These are phyloP conservation scores for Zaprionus lachaisei DNA, from an alignment of 1,140 invertebrate species.

Conservation along the genomic window DNA sequence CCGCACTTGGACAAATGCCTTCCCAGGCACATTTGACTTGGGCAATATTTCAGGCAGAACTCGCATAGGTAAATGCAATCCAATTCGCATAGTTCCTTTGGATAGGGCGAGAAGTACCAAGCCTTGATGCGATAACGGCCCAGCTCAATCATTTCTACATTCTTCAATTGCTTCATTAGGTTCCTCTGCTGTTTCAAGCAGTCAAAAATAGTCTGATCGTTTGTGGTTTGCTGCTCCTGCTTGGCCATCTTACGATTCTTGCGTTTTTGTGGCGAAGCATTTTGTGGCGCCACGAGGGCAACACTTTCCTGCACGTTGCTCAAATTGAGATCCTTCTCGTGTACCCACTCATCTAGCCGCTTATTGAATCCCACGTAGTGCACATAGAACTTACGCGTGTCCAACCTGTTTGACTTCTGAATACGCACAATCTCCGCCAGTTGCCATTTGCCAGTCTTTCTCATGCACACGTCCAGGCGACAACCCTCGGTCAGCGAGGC, in stretches of 20 bases:
- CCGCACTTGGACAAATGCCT: conserved; percentile 91
- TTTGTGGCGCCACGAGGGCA: neutral
- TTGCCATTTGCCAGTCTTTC: conserved; percentile 95
- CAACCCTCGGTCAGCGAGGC: conserved; percentile 93
- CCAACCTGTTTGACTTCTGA: conserved; percentile 88
- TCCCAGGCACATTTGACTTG: conserved; percentile 94
- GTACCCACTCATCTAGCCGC: conserved; percentile 98
- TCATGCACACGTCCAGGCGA: conserved; percentile 95
- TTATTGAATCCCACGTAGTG: conserved; percentile 89
- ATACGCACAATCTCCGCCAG: conserved; percentile 97
- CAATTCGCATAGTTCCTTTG: conserved; percentile 97
- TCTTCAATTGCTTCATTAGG: conserved; percentile 94
- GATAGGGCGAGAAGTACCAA: conserved; percentile 99
- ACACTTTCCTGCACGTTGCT: conserved; percentile 86
- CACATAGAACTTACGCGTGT: conserved; percentile 85
- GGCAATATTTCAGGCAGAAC: conserved; percentile 98
- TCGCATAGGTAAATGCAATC: conserved; percentile 98
- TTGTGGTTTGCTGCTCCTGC: no score
- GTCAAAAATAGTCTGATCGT: no score
- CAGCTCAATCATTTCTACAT: conserved; percentile 98
- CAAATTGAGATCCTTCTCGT: conserved; percentile 67
- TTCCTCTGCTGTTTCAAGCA: neutral
- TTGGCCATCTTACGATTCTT: neutral
- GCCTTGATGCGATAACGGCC: conserved; percentile 98
- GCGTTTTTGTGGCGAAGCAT: neutral